phyloP scores from a whole-genome alignment of 2,888 invertebrate genomes.

The Acronicta psi region DNA sequence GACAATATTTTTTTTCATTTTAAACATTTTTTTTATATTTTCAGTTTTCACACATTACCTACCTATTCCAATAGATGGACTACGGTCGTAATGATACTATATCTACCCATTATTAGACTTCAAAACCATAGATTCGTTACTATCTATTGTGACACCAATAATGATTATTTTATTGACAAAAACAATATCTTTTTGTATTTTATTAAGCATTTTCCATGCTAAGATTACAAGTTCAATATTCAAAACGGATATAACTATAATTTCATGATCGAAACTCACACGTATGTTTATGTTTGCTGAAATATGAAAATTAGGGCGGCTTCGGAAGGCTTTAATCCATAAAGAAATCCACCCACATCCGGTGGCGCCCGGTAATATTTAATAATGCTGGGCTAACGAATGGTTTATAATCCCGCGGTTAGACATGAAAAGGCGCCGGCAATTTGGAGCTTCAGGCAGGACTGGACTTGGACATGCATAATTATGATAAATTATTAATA shows the following conservation, averaged over 20 bases:
- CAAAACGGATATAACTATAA: too few species aligned
- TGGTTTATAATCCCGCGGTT: conserved; percentile 69
- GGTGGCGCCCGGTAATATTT: conserved; percentile 74
- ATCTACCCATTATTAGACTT: too few species aligned
- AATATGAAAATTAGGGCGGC: conserved; percentile 56
- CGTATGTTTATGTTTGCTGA: conserved; percentile 40
- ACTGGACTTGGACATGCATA: conserved; percentile 15
- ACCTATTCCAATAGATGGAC: too few species aligned
- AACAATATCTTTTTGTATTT: too few species aligned
- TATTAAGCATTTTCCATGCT: too few species aligned
- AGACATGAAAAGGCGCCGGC: conserved; percentile 68
- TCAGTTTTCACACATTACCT: too few species aligned
- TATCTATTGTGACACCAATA: too few species aligned
- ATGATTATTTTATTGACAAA: neutral
- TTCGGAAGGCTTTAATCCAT: conserved; percentile 51
- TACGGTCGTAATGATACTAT: too few species aligned
- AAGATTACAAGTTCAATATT: conserved; percentile 12
- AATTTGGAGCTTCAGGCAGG: conserved; percentile 53
- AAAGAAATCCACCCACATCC: conserved; percentile 74
- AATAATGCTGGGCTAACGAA: conserved; percentile 67
- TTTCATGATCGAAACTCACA: conserved; percentile 34
- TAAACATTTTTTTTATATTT: too few species aligned
- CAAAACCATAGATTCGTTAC: too few species aligned
- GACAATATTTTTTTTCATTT: too few species aligned
- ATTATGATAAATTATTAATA: too few species aligned